Conservation (phyloP, 2,888 invertebrate species). For the Meliscaeva auricollis region DNA sequence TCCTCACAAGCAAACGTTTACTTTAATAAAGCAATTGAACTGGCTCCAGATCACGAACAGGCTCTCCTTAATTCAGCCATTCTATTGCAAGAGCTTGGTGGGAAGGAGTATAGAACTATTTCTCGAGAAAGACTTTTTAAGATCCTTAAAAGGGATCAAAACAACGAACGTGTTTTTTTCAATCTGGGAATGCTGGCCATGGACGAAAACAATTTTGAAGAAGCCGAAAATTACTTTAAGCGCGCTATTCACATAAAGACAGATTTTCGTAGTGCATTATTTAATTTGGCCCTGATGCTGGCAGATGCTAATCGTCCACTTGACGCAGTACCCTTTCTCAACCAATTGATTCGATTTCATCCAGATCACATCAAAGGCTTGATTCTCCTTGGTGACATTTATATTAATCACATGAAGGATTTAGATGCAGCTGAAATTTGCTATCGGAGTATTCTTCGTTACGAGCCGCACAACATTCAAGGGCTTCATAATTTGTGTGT, state of each 20-base stretch:
- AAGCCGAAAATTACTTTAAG: constrained; percentile 96
- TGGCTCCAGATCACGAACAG: constrained; percentile 97
- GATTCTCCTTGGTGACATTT: constrained; percentile 97
- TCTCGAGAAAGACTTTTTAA: constrained; percentile 93
- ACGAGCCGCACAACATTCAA: constrained; percentile 96
- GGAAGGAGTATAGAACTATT: constrained; percentile 91
- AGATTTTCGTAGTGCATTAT: constrained; percentile 96
- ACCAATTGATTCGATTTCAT: constrained; percentile 95
- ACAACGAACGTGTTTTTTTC: constrained; percentile 96
- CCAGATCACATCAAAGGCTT: constrained; percentile 97
- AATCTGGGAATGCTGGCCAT: constrained; percentile 98
- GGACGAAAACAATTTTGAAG: constrained; percentile 95
- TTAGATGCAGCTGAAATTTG: constrained; percentile 98
- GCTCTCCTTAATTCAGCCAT: constrained; percentile 98
- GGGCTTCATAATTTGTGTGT: constrained; percentile 98
- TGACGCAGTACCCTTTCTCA: constrained; percentile 96
- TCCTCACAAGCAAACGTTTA: constrained; percentile 95
- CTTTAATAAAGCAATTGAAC: constrained; percentile 95
- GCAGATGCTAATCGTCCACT: constrained; percentile 95
- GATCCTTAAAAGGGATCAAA: constrained; percentile 87
- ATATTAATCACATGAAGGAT: constrained; percentile 97
- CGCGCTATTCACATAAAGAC: constrained; percentile 94
- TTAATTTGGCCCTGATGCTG: constrained; percentile 95
- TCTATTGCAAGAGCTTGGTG: constrained; percentile 94
- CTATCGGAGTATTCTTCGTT: constrained; percentile 93